Evolutionary conservation across 2,888 invertebrate species (phyloP), one percentile per base, ranked within the genome.

Genomic region (Homarus gammarus): DNA sequence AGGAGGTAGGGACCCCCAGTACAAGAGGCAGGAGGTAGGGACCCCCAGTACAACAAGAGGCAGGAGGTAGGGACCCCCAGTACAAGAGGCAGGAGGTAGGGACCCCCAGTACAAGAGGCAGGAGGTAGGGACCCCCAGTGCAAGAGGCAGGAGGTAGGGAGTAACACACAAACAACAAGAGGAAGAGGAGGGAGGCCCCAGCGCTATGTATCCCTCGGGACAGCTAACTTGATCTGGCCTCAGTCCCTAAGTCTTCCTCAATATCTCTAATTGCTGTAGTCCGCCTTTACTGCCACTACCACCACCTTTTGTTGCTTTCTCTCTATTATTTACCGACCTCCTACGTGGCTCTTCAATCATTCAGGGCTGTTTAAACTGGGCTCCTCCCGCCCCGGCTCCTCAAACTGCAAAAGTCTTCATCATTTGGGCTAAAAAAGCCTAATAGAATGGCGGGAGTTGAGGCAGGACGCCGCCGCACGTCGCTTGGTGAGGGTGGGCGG

Each of bases 181-280:
- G n/a, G n/a, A n/a, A n/a, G n/a, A n/a, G n/a, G n/a, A n/a, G n/a
- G n/a, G n/a, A n/a, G n/a, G n/a, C n/a, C n/a, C n/a, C n/a, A n/a
- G n/a, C n/a, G n/a, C 33, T 77, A 85, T 85, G 84, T 85, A 77
- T 64, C 84, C 77, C 84, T 12, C 1, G 84, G 70, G 84, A 75
- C 64, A 77, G 44, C 77, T 77, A 85, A 85, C 84, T 64, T 64
- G 84, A 85, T 85, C 84, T 85, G 64, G 64, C 77, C 72, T 38
- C 33, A 64, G 84, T 85, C 84, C 61, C 77, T 64, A 85, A 85
- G 84, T 85, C 84, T 77, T 44, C 77, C 77, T 85, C 84, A 85
- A 85, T 85, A 85, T 85, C 84, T 44, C 73, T 85, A 85, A 85
- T 85, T 85, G 84, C 61, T 38, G 12, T 64, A 64, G 77, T 33